These are phyloP conservation scores for Caenorhabditis zanzibari DNA, from an alignment of 2,888 invertebrate genomes.

Conservation along the genomic window DNA sequence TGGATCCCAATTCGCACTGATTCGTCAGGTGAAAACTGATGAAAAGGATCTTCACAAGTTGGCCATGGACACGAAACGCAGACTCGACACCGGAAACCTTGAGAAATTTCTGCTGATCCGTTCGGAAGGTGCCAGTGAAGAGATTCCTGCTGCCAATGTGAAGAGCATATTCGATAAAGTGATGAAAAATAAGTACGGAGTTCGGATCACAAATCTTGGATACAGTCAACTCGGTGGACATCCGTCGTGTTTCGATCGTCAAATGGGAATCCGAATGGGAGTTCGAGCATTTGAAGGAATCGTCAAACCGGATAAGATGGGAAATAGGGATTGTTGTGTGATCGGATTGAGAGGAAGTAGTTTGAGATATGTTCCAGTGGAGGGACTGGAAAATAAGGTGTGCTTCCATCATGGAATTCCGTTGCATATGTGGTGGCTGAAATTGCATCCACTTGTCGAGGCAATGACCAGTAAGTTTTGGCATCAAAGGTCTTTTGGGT, in stretches of 20 bases:
- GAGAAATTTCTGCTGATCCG: constrained; percentile 59
- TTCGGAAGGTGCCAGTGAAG: constrained; percentile 53
- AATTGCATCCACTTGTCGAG: constrained; percentile 55
- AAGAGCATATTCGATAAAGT: constrained; percentile 56
- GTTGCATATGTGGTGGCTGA: constrained; percentile 62
- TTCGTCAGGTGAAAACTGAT: constrained; percentile 88
- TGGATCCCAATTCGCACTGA: constrained; percentile 98
- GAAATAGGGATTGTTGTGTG: constrained; percentile 62
- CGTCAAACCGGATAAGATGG: constrained; percentile 59
- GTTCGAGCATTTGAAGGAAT: constrained; percentile 91
- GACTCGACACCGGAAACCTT: constrained; percentile 27
- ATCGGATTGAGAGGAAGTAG: constrained; percentile 59
- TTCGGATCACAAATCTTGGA: constrained; percentile 94
- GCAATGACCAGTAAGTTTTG: constrained; percentile 51
- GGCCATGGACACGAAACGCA: constrained; percentile 47
- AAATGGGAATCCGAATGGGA: constrained; percentile 97
- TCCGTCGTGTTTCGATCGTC: constrained; percentile 97
- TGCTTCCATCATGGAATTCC: constrained; percentile 56
- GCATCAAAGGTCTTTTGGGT: not conserved
- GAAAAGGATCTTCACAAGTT: constrained; percentile 55
- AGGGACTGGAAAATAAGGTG: constrained; percentile 51
- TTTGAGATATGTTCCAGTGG: constrained; percentile 61
- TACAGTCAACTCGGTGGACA: constrained; percentile 98
- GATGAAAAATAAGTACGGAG: constrained; percentile 44
- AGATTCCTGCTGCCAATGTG: not conserved